Evolutionary conservation across 2,888 invertebrate genomes (phyloP), one percentile per base, ranked within the genome.

Genomic region (Scaptomyza flava): DNA sequence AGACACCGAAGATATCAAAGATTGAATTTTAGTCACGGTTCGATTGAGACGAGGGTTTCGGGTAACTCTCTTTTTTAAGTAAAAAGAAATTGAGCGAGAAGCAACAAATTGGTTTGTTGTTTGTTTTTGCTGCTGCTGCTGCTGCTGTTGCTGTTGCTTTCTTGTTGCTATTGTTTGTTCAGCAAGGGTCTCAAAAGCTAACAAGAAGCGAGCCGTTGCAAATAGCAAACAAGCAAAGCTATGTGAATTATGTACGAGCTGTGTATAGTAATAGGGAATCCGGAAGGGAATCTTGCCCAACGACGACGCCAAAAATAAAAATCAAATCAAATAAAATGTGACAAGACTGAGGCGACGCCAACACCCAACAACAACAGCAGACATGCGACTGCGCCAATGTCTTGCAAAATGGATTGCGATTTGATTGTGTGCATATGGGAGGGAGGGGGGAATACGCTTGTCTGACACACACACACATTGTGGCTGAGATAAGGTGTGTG

Each of bases 311-410:
- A 42, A 38, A 61, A 58, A 76, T 60, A 56, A 53, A 81, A 73
- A 73, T 78, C 71, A 78, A 77, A 80, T 68, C 69, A 77, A 82
- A 79, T 70, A 69, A 77, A 72, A 70, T 63, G 66, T 67, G 81
- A 56, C 75, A 77, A 53, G 59, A 41, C 14, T 5, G 11, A 33
- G 11, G 33, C 43, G 54, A 46, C 54, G 17, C 17, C 17, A 17
- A 17, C n/a, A n/a, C 7, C 14, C 1, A 7, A 17, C 6, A 7
- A 8, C 17, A 14, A 5, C 17, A 17, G 17, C 17, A 41, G 41
- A 57, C 69, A 72, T 68, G 66, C 72, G 67, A 74, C 53, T 68
- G 53, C 61, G 60, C 72, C 72, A 69, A 72, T 69, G 69, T 56
- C 72, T 73, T 58, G 52, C 42, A 31, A 72, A 68, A 50, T 68